Conservation (phyloP, 2,888 invertebrate species). For the Drosophila barbarae region DNA sequence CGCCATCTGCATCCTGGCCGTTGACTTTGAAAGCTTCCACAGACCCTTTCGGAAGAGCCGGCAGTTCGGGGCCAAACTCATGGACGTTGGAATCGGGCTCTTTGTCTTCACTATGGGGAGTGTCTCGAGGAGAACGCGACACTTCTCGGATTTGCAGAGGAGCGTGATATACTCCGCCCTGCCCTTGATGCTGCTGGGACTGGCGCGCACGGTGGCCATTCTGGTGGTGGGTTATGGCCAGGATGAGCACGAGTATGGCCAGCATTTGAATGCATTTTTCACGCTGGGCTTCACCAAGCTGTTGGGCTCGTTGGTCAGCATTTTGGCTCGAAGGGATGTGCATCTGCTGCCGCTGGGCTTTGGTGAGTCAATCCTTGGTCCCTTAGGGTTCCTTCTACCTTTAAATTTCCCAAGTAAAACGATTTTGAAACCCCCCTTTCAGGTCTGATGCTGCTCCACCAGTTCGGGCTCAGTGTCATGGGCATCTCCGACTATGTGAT, state of each 20-base stretch:
- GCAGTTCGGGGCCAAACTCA: constrained; percentile 90
- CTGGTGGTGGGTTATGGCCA: constrained; percentile 89
- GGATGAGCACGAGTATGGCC: constrained; percentile 95
- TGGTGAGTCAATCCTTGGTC: constrained; percentile 41
- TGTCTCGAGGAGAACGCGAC: constrained; percentile 82
- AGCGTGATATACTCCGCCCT: constrained; percentile 72
- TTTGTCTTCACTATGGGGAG: constrained; percentile 92
- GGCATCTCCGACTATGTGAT: constrained; percentile 87
- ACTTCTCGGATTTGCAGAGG: constrained; percentile 58
- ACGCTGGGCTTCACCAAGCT: constrained; percentile 92
- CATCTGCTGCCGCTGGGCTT: constrained; percentile 80
- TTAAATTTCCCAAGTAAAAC: neutral
- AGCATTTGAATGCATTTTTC: constrained; percentile 99
- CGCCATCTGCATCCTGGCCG: constrained; percentile 92
- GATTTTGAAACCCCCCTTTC: neutral
- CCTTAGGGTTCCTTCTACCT: neutral
- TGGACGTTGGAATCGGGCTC: constrained; percentile 97
- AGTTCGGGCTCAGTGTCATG: constrained; percentile 82
- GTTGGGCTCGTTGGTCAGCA: constrained; percentile 82
- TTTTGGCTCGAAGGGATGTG: constrained; percentile 45
- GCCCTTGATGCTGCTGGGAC: constrained; percentile 83
- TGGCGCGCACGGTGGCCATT: constrained; percentile 83
- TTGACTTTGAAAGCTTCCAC: constrained; percentile 95
- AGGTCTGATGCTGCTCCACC: constrained; percentile 83
- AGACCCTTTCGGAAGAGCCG: constrained; percentile 93